Evolutionary conservation across 2,797 vertebrate genomes (phyloP).

Genomic region (Melanotaenia trifasciata): DNA sequence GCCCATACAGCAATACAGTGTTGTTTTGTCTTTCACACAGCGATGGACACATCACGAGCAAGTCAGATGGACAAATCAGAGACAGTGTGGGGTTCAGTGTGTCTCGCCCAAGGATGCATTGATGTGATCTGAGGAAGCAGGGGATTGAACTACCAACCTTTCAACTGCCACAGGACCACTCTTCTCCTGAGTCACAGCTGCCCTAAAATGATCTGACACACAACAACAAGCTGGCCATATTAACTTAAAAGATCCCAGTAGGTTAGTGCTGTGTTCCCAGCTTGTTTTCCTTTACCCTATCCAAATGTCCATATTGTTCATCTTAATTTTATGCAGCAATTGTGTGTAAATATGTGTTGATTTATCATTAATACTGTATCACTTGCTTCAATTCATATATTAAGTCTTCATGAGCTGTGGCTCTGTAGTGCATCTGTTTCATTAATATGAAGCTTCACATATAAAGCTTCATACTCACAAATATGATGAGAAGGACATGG

Average conservation of each 20-base stretch:
- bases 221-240: background rate
- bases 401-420: background rate
- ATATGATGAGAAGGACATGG: background rate
- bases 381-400: background rate
- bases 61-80: no score
- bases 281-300: background rate
- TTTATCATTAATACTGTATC: slow-evolving; percentile 5
- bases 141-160: no score
- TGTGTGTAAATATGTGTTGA: background rate
- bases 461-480: background rate
- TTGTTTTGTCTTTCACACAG: no score
- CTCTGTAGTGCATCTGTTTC: background rate
- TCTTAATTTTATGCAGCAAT: background rate
- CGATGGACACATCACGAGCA: no score
- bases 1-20: no score
- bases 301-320: background rate
- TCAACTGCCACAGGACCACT: no score
- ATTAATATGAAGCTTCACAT: background rate
- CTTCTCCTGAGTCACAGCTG: no score
- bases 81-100: no score
- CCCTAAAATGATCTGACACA: background rate
- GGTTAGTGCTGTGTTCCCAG: background rate
- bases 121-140: no score
- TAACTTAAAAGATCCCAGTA: no score
- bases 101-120: no score